Conservation (phyloP, 2,113 vertebrate species). For the Toxotes chatareus region DNA sequence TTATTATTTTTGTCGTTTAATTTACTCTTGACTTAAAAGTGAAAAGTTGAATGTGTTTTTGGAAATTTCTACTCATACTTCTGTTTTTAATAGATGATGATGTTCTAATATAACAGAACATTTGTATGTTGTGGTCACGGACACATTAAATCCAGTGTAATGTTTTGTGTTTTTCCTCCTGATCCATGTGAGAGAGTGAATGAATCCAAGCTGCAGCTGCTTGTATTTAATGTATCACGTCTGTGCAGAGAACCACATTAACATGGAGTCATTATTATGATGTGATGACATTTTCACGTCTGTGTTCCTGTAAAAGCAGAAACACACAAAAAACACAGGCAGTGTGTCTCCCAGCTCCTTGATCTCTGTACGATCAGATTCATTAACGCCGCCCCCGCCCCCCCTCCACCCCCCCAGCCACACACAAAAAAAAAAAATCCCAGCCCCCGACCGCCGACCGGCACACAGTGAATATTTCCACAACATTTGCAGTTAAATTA, state of each 20-base stretch:
- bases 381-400: neutral
- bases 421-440: too few relatives aligned
- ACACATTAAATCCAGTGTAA: neutral
- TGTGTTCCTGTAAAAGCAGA: conserved; percentile 44
- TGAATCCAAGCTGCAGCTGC: neutral
- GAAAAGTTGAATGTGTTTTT: too few relatives aligned
- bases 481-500: conserved; percentile 26
- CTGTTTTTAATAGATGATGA: too few relatives aligned
- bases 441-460: neutral
- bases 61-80: too few relatives aligned
- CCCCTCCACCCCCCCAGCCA: too few relatives aligned
- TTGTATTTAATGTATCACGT: neutral
- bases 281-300: conserved; percentile 36
- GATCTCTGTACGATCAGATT: conserved; percentile 4
- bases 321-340: neutral
- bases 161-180: neutral
- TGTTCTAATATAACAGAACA: too few relatives aligned
- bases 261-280: conserved; percentile 38
- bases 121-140: neutral
- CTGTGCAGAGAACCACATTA: neutral
- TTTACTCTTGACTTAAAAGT: too few relatives aligned
- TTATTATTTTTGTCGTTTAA: too few relatives aligned
- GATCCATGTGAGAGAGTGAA: conserved; percentile 2
- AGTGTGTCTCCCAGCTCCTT: neutral
- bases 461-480: conserved; percentile 1